phyloP scores from a whole-genome alignment of 2,113 vertebrate genomes.

The Pipa parva region DNA sequence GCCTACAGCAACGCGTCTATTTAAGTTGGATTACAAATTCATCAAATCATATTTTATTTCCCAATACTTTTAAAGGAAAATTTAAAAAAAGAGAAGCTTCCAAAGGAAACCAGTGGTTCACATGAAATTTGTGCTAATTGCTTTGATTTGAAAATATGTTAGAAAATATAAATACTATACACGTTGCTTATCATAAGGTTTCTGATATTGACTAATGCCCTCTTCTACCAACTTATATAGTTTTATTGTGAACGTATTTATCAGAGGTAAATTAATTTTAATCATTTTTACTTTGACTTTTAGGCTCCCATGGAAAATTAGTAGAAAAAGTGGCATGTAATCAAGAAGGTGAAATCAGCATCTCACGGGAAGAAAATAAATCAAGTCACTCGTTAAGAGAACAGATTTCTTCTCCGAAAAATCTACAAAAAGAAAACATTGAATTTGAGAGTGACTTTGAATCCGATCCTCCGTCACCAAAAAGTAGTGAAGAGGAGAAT shows the following conservation, averaged over 20 bases:
- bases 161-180: too few species aligned
- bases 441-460: slow-evolving; percentile 96
- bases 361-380: slow-evolving; percentile 48
- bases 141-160: too few species aligned
- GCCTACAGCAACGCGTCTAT: too few species aligned
- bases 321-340: slow-evolving; percentile 42
- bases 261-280: not conserved
- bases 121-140: too few species aligned
- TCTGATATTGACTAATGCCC: too few species aligned
- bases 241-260: not conserved
- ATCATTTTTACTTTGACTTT: slow-evolving; percentile 49
- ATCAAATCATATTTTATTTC: too few species aligned
- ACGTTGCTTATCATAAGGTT: too few species aligned
- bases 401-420: slow-evolving; percentile 51
- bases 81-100: too few species aligned
- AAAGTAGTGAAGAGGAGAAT: slow-evolving; percentile 90
- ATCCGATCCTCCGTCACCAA: slow-evolving; percentile 89
- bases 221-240: too few species aligned
- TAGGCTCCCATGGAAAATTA: slow-evolving; percentile 67
- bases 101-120: too few species aligned
- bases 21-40: too few species aligned
- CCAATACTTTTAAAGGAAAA: too few species aligned
- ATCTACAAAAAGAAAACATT: slow-evolving; percentile 55
- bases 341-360: slow-evolving; percentile 43
- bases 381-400: slow-evolving; percentile 57